These are phyloP conservation scores for Junco hyemalis DNA, from an alignment of 2,113 vertebrate species.

Conservation along the genomic window DNA sequence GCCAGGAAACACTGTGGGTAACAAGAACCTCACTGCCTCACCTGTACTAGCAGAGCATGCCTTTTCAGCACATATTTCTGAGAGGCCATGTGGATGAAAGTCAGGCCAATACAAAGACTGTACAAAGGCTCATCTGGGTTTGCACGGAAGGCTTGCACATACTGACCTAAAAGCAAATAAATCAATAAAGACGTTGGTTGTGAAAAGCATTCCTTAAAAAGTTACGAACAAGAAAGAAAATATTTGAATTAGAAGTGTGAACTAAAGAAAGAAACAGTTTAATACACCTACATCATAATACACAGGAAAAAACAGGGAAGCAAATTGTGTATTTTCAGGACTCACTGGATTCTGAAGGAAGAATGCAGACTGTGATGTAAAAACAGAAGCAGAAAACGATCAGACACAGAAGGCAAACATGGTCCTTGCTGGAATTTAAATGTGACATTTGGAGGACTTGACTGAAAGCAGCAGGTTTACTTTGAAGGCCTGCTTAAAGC, in stretches of 20 bases:
- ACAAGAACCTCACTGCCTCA: conserved; percentile 27
- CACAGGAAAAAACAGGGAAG: not conserved
- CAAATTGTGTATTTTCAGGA: not conserved
- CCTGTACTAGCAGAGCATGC: conserved; percentile 92
- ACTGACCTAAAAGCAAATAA: conserved; percentile 83
- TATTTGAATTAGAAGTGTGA: not conserved
- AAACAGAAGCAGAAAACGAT: not conserved
- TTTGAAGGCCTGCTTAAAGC: not conserved
- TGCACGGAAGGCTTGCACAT: conserved; percentile 89
- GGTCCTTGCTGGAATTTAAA: not conserved
- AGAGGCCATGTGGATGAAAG: conserved; percentile 96
- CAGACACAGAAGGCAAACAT: not conserved
- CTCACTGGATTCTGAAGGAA: not conserved
- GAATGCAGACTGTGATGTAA: not conserved
- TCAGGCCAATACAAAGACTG: conserved; percentile 90
- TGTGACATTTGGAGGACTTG: not conserved
- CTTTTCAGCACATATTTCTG: conserved; percentile 93
- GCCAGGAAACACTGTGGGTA: not conserved
- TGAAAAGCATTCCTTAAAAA: not conserved
- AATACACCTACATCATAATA: not conserved
- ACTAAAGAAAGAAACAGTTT: not conserved
- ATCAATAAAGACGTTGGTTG: not conserved
- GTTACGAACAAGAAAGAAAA: not conserved
- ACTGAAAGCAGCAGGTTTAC: not conserved
- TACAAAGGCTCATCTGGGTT: conserved; percentile 84